phyloP scores from a whole-genome alignment of 2,797 vertebrate species.

The Streptopelia turtur region DNA sequence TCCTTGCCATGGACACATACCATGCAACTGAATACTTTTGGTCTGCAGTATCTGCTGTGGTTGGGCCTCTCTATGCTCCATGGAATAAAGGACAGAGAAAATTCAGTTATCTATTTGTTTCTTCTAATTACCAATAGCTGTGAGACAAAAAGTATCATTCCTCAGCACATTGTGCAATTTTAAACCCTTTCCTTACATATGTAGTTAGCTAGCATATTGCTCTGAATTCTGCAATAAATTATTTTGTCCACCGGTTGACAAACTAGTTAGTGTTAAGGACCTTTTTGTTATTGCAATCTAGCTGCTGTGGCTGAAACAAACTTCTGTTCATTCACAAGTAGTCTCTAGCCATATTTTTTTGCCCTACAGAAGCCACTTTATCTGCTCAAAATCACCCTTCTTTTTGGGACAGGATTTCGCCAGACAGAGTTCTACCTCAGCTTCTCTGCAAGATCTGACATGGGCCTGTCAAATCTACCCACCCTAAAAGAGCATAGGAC shows the following conservation, averaged over 20 bases:
- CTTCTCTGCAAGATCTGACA: neutral
- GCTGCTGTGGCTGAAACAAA: neutral
- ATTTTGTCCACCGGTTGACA: neutral
- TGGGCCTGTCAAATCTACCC: neutral
- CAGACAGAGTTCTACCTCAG: neutral
- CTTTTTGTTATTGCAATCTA: neutral
- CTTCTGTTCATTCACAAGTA: neutral
- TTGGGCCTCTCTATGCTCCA: neutral
- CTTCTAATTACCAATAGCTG: neutral
- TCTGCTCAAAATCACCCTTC: neutral
- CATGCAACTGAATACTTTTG: neutral
- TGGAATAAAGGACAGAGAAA: neutral
- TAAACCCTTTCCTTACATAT: neutral
- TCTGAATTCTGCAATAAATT: neutral
- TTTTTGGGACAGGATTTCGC: neutral
- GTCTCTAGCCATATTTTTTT: neutral
- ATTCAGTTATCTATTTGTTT: neutral
- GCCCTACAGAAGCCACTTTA: neutral
- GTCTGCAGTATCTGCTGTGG: neutral
- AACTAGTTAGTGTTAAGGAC: neutral
- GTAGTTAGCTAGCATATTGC: neutral
- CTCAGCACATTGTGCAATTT: neutral
- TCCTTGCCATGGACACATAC: neutral
- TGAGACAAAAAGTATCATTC: neutral
- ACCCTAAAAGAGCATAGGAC: neutral